Conservation (phyloP, 2,888 invertebrate genomes). For the Tipula lateralis region DNA sequence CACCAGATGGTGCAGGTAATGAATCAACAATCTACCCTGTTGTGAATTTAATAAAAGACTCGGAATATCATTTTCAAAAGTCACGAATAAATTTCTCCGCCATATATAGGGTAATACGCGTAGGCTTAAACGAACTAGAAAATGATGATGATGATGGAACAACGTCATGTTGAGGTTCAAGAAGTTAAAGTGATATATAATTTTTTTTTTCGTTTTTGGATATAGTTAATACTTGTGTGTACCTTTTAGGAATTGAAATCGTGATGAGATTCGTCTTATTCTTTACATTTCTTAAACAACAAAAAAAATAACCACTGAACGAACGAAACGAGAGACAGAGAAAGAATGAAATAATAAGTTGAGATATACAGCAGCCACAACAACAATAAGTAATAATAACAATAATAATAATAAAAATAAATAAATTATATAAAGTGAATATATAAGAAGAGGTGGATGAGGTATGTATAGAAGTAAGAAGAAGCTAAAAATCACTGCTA, state of each 20-base stretch:
- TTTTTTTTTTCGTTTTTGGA: background rate
- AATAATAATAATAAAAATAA: conserved; percentile 3
- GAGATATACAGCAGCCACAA: background rate
- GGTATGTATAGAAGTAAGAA: background rate
- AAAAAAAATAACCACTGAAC: background rate
- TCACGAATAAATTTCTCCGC: background rate
- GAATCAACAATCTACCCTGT: too few species aligned
- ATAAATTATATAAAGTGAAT: background rate
- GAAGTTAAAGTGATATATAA: background rate
- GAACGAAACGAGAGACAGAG: background rate
- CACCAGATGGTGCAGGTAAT: too few species aligned
- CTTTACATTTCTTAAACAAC: background rate
- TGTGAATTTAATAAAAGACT: background rate
- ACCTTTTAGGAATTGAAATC: background rate
- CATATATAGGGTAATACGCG: background rate
- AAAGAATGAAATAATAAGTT: background rate
- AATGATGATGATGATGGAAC: background rate
- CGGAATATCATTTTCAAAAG: background rate
- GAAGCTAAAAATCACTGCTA: conserved; percentile 5
- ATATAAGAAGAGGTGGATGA: background rate
- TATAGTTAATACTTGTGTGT: background rate
- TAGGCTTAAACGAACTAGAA: background rate
- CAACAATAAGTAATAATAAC: background rate
- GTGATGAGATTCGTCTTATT: background rate
- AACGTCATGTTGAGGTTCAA: background rate